phyloP scores from a whole-genome alignment of 2,113 vertebrate genomes.

The Barnardius zonarius region DNA sequence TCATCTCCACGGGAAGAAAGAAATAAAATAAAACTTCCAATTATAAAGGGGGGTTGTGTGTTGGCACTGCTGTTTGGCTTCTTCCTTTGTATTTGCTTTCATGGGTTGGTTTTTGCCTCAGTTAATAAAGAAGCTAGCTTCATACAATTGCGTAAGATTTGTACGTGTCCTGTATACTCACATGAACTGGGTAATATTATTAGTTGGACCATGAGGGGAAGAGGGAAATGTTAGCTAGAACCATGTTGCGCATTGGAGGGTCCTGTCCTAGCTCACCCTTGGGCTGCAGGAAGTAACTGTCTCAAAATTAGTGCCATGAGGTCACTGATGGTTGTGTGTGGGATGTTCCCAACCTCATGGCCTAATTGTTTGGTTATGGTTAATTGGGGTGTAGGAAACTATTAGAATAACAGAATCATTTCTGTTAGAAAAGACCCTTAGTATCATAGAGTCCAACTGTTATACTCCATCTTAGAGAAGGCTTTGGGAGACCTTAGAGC shows the following conservation, averaged over 20 bases:
- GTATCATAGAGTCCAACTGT: background rate
- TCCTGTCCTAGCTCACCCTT: background rate
- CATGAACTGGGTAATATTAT: background rate
- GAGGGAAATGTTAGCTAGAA: background rate
- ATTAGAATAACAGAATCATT: background rate
- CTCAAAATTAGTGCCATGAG: background rate
- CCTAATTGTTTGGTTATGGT: background rate
- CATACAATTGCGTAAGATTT: background rate
- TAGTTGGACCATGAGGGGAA: background rate
- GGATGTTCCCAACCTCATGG: background rate
- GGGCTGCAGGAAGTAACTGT: background rate
- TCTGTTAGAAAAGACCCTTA: background rate
- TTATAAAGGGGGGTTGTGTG: background rate
- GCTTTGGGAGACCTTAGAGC: background rate
- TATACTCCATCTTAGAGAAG: background rate
- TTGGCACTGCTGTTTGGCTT: background rate
- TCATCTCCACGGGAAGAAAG: background rate
- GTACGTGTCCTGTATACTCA: background rate
- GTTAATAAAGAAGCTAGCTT: background rate
- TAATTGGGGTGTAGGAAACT: background rate
- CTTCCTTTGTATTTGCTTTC: background rate
- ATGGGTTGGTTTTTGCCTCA: background rate
- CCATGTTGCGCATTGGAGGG: rapidly evolving
- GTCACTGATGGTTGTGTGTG: rapidly evolving
- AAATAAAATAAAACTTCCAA: background rate